These are phyloP conservation scores for Bolinopsis microptera DNA, from an alignment of 37 sponge, comb jelly and placozoan genomes.

Conservation along the genomic window DNA sequence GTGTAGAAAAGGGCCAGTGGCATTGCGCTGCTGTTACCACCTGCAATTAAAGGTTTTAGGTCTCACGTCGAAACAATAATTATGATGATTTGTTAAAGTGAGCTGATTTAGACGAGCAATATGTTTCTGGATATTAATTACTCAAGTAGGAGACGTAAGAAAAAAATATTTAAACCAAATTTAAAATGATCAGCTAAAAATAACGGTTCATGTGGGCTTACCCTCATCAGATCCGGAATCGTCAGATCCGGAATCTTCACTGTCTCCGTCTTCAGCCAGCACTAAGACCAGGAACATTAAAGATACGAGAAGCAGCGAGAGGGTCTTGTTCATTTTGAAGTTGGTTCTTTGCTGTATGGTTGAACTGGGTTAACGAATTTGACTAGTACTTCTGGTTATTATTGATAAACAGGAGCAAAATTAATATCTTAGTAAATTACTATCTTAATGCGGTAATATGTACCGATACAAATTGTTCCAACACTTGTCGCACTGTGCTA, in stretches of 20 bases:
- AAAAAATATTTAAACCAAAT: neutral
- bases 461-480: too few species aligned
- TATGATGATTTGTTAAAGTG: neutral
- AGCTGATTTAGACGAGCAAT: neutral
- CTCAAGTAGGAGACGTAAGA: too few species aligned
- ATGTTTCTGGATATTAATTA: neutral
- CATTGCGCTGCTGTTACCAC: neutral
- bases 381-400: neutral
- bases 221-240: too few species aligned
- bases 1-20: too few species aligned
- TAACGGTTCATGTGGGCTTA: too few species aligned
- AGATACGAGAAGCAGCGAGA: neutral
- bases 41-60: neutral
- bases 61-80: neutral
- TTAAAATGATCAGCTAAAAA: neutral
- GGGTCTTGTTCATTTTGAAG: neutral
- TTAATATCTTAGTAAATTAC: too few species aligned
- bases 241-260: neutral
- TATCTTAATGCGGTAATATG: too few species aligned
- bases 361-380: neutral
- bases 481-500: too few species aligned
- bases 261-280: neutral
- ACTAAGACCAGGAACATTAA: neutral
- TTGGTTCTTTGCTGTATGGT: too few species aligned
- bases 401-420: too few species aligned